Evolutionary conservation across 2,797 vertebrate genomes (phyloP), one percentile per base, ranked within the genome.

Genomic region (Catostomus latipinnis): DNA sequence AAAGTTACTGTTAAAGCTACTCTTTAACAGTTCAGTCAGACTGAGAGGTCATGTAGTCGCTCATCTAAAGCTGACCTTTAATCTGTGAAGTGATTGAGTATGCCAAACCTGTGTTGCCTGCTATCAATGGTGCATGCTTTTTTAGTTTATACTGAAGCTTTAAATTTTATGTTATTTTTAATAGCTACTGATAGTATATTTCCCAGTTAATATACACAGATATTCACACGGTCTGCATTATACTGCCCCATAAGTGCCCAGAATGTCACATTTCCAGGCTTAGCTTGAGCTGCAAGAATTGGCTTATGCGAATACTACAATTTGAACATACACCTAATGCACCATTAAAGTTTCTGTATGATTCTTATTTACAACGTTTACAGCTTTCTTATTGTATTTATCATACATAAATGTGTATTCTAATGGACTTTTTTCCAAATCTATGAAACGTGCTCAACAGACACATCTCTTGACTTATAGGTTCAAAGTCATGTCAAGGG

Each of bases 181-280:
- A 34, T 34, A 3, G 14, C 12, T 48, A n/a, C 49, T 67, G 48
- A 12, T 7, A 43, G 56, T 22, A 14, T 6, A 77, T 50, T 66
- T 14, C 52, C 12, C 49, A 1, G 56, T 71, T 78, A 67, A 58
- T 49, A 81, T 50, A 43, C 50, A 75, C 76, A 76, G 58, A 74
- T 45, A 79, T 63, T 16, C 74, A 68, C 66, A 67, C 63, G 68
- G 49, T 13, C 54, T 34, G 34, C 34, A 4, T 4, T 34, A 82
- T 69, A 71, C 68, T 11, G 66, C 81, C 88, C 63, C 65, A 76
- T 89, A 85, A 91, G 89, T 88, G 86, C 89, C 84, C 65, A 52
- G 81, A 81, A 89, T 88, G 90, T 92, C 91, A 92, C 89, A 90
- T 91, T 92, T 92, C 88, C 90, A 75, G 85, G 87, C 88, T 93